Base-by-base conservation (phyloP, 2,888 invertebrate genomes). In the Odiellus spinosus region DNA sequence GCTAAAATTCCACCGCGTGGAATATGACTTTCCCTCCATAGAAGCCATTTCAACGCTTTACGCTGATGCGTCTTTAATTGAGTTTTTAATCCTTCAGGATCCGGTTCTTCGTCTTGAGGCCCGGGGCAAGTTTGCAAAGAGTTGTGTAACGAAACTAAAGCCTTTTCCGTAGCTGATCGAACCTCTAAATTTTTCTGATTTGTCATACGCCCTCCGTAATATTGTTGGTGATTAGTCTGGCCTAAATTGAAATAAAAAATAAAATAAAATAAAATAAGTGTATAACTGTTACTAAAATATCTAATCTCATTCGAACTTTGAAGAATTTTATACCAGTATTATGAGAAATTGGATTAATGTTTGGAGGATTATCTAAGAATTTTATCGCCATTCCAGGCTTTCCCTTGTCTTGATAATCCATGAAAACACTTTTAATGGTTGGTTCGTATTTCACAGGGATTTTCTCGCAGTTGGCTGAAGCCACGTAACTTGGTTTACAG, bases 11-110 rank as follows among this genome's bases (percentile, higher is more conserved):
- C 55, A 10, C 55, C 55, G 0, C 85, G 83, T 44, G 76, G 78
- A 12, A 61, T 56, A 64, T 87, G 83, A n/a, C 71, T 70, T 68
- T 95, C 95, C 17, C 93, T 69, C 88, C 90, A 93, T 17, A 72
- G 60, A 59, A 95, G 70, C 91, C 93, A 95, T 11, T 80, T 75
- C 0, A 95, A 67, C 0, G 86, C 93, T 59, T 82, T 78, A 53
- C 75, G 72, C 65, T 93, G 93, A 67, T 93, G 88, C 10, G 73
- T 68, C 81, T 88, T 81, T 3, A 93, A 68, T 8, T 66, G 53
- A 0, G 82, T 71, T 59, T 69, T 73, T 0, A 90, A 63, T 0
- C 76, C 77, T 21, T 51, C 47, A 3, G 66, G 66, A 40, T 63
- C 62, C 21, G 55, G 54, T 11, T 74, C 76, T 20, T 68, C 61